These are phyloP conservation scores for Chaunax sp. DNA, from an alignment of 2,797 vertebrate genomes.

Conservation along the genomic window DNA sequence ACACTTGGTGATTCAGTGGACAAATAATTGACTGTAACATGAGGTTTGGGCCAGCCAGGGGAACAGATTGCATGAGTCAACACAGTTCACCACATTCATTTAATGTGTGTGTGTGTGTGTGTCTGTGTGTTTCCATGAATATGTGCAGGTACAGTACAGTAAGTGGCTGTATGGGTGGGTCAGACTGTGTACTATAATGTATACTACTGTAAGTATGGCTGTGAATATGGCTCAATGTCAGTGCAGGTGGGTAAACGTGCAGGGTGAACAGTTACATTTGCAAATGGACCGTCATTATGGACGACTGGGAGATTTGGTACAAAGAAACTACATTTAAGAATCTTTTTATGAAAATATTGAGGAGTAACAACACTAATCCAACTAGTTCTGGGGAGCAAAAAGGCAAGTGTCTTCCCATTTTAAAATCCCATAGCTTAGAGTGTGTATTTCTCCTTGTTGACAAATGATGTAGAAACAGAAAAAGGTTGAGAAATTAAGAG, in stretches of 20 bases:
- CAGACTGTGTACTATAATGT: slow-evolving; percentile 21
- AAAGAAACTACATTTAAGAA: slow-evolving; percentile 38
- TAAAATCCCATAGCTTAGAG: slow-evolving; percentile 40
- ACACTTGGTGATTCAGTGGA: slow-evolving; percentile 25
- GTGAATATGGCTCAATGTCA: slow-evolving; percentile 30
- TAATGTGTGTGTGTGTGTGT: slow-evolving; percentile 4
- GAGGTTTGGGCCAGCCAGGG: slow-evolving; percentile 20
- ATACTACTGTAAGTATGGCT: slow-evolving; percentile 2
- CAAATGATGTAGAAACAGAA: slow-evolving; percentile 63
- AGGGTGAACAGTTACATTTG: slow-evolving; percentile 28
- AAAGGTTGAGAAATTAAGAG: slow-evolving; percentile 54
- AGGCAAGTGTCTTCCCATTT: slow-evolving; percentile 20
- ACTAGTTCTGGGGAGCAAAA: slow-evolving; percentile 48
- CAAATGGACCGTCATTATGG: slow-evolving; percentile 46
- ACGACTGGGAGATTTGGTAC: slow-evolving; percentile 15
- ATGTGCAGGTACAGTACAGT: background rate
- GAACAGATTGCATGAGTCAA: slow-evolving; percentile 38
- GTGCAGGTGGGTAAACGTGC: slow-evolving; percentile 34
- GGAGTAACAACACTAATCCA: slow-evolving; percentile 36
- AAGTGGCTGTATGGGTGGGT: slow-evolving; percentile 46
- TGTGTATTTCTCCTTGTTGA: slow-evolving; percentile 69
- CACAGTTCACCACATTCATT: slow-evolving; percentile 14
- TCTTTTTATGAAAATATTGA: slow-evolving; percentile 44
- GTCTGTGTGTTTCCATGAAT: background rate
- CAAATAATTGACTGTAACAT: slow-evolving; percentile 37